phyloP scores from a whole-genome alignment of 2,797 vertebrate genomes.

The Lepidocolaptes lacrymiger region DNA sequence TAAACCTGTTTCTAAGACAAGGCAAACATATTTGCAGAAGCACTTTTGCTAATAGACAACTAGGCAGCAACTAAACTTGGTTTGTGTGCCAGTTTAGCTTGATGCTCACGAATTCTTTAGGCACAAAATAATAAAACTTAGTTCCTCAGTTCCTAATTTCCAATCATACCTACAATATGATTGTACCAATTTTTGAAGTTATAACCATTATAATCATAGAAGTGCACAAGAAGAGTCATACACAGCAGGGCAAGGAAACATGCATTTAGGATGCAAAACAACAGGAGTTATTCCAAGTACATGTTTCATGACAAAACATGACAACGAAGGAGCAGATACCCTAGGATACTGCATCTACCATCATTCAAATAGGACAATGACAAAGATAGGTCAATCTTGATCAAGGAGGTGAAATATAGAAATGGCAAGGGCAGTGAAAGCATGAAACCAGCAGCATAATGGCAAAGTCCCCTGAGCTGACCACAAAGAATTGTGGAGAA shows the following conservation, averaged over 20 bases:
- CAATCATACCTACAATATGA: neutral
- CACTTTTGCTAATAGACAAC: neutral
- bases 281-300: neutral
- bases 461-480: neutral
- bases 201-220: neutral
- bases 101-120: neutral
- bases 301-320: neutral
- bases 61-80: neutral
- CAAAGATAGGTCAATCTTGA: neutral
- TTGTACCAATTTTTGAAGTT: neutral
- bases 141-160: neutral
- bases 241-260: neutral
- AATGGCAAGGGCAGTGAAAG: neutral
- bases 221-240: neutral
- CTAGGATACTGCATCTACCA: neutral
- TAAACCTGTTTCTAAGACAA: neutral
- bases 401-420: neutral
- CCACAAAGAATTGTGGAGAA: neutral
- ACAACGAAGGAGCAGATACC: neutral
- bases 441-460: rapidly evolving
- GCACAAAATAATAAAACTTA: neutral
- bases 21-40: neutral
- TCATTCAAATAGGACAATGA: neutral
- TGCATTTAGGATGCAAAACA: neutral
- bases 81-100: neutral